A percentile compares a stretch with the other conserved stretches of the same genome.
These are phyloP conservation scores for Torymus tubicola DNA, from an alignment of 2,888 invertebrate species.

Conservation along the genomic window DNA sequence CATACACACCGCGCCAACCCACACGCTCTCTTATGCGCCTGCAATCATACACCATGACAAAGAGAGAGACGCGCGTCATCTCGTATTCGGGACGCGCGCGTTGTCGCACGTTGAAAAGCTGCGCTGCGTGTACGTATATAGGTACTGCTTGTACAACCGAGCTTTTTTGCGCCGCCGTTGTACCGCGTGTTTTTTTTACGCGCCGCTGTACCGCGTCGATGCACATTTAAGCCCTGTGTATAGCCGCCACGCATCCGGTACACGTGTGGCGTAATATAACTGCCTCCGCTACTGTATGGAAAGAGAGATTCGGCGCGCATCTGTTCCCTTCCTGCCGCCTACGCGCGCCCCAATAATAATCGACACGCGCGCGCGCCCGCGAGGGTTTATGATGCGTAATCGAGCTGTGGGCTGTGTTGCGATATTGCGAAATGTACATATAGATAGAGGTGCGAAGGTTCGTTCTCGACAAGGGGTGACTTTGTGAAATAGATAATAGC, in stretches of 20 bases:
- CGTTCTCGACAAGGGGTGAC: too few species aligned
- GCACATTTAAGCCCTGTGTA: background rate
- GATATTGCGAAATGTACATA: too few species aligned
- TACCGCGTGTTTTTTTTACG: too few species aligned
- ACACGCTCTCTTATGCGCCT: too few species aligned
- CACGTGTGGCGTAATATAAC: constrained; percentile 20
- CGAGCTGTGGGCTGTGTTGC: background rate
- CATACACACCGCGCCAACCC: too few species aligned
- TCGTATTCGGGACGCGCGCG: constrained; percentile 5
- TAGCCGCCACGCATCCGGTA: constrained; percentile 24
- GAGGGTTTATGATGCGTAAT: background rate
- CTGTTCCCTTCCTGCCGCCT: constrained; percentile 26
- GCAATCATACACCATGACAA: background rate
- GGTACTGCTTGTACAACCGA: too few species aligned
- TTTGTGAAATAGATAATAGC: too few species aligned
- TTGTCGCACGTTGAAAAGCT: constrained; percentile 18
- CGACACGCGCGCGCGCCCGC: background rate
- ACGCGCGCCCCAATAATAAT: background rate
- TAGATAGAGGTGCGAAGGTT: too few species aligned
- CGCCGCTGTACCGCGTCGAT: too few species aligned
- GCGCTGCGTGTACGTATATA: too few species aligned
- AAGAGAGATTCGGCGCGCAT: constrained; percentile 40
- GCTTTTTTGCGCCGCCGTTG: too few species aligned
- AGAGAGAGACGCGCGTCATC: background rate
- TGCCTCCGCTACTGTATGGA: background rate